Conservation (phyloP, 2,888 invertebrate genomes). For the Cataglyphis cursor region DNA sequence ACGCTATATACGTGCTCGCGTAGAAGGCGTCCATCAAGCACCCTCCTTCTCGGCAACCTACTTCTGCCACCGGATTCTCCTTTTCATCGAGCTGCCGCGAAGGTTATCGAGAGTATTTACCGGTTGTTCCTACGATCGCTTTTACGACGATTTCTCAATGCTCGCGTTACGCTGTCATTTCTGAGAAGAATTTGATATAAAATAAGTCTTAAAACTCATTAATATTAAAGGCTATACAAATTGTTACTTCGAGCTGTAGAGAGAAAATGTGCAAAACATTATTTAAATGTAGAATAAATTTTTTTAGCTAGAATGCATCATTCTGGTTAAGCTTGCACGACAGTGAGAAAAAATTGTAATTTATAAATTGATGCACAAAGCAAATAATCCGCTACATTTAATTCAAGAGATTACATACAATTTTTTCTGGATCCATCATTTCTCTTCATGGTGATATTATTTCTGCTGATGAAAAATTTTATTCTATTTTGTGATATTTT, state of each 20-base stretch:
- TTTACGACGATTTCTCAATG: neutral
- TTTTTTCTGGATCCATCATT: no score
- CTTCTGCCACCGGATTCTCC: slow-evolving; percentile 20
- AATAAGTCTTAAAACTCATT: neutral
- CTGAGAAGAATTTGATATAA: neutral
- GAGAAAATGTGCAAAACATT: neutral
- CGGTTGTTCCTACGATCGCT: neutral
- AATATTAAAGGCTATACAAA: neutral
- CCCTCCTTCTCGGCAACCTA: slow-evolving; percentile 33
- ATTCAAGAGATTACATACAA: no score
- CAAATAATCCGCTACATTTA: no score
- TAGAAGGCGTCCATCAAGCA: slow-evolving; percentile 66
- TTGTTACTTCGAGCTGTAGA: neutral
- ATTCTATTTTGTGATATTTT: no score
- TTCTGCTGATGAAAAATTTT: no score
- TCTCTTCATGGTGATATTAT: no score
- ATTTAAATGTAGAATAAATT: neutral
- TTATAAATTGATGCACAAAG: no score
- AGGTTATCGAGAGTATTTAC: slow-evolving; percentile 12
- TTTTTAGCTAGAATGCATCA: neutral
- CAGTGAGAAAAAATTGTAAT: no score
- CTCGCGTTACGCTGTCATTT: neutral
- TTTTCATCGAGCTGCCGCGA: slow-evolving; percentile 19
- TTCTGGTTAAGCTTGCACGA: neutral
- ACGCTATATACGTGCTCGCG: slow-evolving; percentile 55